phyloP scores from a whole-genome alignment of 2,888 invertebrate species.

The Odontomyia ornata region DNA sequence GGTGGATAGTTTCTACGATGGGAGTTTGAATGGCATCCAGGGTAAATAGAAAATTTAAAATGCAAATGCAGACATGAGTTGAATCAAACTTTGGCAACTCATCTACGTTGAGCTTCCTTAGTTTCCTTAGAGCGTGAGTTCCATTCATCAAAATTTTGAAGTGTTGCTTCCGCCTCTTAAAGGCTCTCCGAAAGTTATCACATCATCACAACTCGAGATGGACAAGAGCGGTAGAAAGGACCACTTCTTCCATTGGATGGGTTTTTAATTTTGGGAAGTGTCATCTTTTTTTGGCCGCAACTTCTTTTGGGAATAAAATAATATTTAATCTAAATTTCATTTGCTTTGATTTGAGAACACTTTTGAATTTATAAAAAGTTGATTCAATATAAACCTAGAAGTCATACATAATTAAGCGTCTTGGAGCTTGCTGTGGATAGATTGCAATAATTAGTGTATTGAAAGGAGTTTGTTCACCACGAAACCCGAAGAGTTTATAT shows the following conservation, averaged over 20 bases:
- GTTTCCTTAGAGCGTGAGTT: conserved; percentile 30
- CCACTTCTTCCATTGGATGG: conserved; percentile 31
- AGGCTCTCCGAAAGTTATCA: conserved; percentile 37
- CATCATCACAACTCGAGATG: conserved; percentile 5
- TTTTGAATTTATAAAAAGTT: too few relatives aligned
- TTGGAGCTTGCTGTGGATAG: too few relatives aligned
- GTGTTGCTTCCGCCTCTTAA: conserved; percentile 47
- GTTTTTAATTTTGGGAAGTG: not conserved
- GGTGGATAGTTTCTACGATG: conserved; percentile 11
- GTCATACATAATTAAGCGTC: too few relatives aligned
- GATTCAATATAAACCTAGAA: too few relatives aligned
- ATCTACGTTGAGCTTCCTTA: conserved; percentile 42
- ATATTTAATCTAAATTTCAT: too few relatives aligned
- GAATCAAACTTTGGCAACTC: conserved; percentile 49
- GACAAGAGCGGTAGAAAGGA: not conserved
- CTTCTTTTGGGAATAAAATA: too few relatives aligned
- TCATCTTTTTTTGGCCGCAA: not conserved
- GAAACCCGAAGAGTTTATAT: too few relatives aligned
- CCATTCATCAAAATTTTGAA: conserved; percentile 49
- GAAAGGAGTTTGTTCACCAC: too few relatives aligned
- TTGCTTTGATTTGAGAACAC: too few relatives aligned
- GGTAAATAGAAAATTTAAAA: conserved; percentile 51
- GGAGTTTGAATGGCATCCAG: conserved; percentile 36
- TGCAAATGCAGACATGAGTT: conserved; percentile 50
- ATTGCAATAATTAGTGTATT: too few relatives aligned